Percentiles rank a stretch among this genome's conserved stretches.
Evolutionary conservation across 2,888 invertebrate genomes (phyloP).

Genomic region (Mamestra brassicae): DNA sequence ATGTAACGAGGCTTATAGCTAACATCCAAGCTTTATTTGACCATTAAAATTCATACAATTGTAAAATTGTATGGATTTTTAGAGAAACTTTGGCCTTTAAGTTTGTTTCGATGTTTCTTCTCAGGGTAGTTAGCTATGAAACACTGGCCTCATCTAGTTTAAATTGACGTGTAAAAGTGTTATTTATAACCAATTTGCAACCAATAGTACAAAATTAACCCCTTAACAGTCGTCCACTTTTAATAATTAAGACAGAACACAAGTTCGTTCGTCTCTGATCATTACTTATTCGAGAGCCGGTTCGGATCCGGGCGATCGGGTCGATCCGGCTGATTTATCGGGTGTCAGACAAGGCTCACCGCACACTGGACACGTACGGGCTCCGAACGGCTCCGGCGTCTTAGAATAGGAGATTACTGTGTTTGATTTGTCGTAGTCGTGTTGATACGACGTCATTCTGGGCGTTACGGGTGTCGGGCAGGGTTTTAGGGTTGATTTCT

Average conservation of each 20-base stretch:
- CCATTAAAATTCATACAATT: no score
- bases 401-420: slow-evolving; percentile 69
- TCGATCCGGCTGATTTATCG: slow-evolving; percentile 80
- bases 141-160: no score
- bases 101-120: no score
- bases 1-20: background rate
- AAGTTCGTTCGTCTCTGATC: slow-evolving; percentile 54
- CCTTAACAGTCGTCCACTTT: slow-evolving; percentile 20
- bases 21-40: background rate
- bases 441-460: slow-evolving; percentile 50
- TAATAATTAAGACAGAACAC: slow-evolving; percentile 61
- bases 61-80: no score
- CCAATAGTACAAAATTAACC: slow-evolving; percentile 12
- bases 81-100: no score
- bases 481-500: slow-evolving; percentile 5
- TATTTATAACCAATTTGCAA: no score
- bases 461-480: slow-evolving; percentile 14
- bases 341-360: slow-evolving; percentile 70
- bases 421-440: slow-evolving; percentile 58
- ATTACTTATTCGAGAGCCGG: slow-evolving; percentile 68
- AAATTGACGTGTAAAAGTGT: no score
- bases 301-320: slow-evolving; percentile 66
- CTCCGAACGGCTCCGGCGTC: slow-evolving; percentile 69
- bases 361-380: slow-evolving; percentile 63
- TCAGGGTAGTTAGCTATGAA: no score